These are phyloP conservation scores for Sitodiplosis mosellana DNA, from an alignment of 1,140 invertebrate species.

Conservation along the genomic window DNA sequence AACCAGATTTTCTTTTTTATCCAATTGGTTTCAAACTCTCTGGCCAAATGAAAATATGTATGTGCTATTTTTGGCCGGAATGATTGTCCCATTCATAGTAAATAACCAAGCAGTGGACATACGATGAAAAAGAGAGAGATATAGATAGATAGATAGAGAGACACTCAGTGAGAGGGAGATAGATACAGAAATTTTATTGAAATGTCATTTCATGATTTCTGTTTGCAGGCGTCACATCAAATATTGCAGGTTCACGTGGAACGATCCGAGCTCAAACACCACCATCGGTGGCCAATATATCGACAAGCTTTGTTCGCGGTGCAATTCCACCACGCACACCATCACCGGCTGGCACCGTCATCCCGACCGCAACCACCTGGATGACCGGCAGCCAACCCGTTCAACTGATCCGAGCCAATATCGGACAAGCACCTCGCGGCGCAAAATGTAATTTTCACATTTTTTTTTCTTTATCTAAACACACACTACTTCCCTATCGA, in stretches of 20 bases:
- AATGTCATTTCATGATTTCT: no score
- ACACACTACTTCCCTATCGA: neutral
- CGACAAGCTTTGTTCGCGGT: slow-evolving; percentile 17
- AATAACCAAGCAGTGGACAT: no score
- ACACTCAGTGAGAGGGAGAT: no score
- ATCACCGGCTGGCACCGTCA: slow-evolving; percentile 19
- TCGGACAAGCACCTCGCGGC: slow-evolving; percentile 16
- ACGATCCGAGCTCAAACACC: slow-evolving; percentile 12
- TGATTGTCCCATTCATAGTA: no score
- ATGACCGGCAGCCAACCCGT: slow-evolving; percentile 19
- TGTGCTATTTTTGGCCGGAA: no score
- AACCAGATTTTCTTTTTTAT: no score
- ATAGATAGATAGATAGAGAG: no score
- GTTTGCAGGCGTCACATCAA: neutral
- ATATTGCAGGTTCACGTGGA: neutral
- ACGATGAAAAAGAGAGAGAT: no score
- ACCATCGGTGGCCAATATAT: slow-evolving; percentile 6
- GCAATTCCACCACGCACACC: slow-evolving; percentile 4
- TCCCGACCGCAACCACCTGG: slow-evolving; percentile 21
- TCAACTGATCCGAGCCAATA: slow-evolving; percentile 20
- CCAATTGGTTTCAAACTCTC: no score
- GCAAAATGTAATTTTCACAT: slow-evolving; percentile 9
- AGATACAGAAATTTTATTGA: no score
- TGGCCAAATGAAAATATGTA: no score
- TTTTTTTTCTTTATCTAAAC: no score